Evolutionary conservation across 2,113 vertebrate genomes (phyloP).

Genomic region (Greenwoodochromis staneri): DNA sequence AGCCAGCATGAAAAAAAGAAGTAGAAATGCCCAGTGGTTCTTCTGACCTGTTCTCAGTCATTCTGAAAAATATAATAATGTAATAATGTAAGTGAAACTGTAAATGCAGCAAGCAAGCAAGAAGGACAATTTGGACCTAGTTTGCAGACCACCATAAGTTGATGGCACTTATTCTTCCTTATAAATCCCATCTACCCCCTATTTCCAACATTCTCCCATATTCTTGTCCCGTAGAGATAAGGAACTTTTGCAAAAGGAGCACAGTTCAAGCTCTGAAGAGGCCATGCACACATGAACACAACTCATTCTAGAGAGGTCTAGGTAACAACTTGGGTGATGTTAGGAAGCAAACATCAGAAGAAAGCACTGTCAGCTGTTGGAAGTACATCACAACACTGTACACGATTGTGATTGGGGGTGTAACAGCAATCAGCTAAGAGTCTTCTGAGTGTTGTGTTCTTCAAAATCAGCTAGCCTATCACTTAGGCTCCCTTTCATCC

Average conservation of each 20-base stretch:
- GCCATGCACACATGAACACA: background rate
- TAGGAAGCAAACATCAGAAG: background rate
- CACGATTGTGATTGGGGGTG: slow-evolving; percentile 15
- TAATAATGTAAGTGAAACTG: background rate
- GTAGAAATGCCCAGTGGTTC: background rate
- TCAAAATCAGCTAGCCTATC: slow-evolving; percentile 30
- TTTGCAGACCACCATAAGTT: background rate
- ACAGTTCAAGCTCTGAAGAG: background rate
- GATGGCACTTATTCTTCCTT: background rate
- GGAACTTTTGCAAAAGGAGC: background rate
- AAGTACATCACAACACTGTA: background rate
- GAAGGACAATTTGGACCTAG: background rate
- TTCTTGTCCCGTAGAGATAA: background rate
- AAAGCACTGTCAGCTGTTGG: background rate
- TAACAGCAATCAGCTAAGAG: slow-evolving; percentile 42
- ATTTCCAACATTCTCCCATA: background rate
- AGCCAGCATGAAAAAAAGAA: background rate
- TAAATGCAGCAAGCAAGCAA: background rate
- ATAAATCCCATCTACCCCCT: background rate
- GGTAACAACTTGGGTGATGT: background rate
- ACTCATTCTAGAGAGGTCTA: background rate
- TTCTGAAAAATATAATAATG: background rate
- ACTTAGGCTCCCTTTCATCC: slow-evolving; percentile 14
- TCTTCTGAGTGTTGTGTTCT: slow-evolving; percentile 21
- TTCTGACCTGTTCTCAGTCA: background rate